A percentile compares a stretch with the other conserved stretches of the same genome.
Conservation (phyloP, 2,113 vertebrate species). For the Ploceus nigricollis region DNA sequence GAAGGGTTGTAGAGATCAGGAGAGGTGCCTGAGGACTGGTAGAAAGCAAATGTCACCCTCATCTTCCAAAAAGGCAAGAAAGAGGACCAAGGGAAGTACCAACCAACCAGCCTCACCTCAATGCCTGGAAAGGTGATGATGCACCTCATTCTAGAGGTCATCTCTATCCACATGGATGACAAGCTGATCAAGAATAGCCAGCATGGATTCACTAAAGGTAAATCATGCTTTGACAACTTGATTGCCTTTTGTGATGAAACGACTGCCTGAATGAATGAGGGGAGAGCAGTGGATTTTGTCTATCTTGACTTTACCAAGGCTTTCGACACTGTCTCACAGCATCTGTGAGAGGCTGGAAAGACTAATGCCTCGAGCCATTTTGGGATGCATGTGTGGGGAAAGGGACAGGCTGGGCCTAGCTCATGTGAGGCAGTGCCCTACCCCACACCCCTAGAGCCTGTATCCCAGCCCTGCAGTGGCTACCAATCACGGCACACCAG, state of each 20-base stretch:
- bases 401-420: neutral
- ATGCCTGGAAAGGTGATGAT: neutral
- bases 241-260: neutral
- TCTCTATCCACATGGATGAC: neutral
- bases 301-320: neutral
- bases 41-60: neutral
- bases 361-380: accelerated
- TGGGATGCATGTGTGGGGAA: neutral
- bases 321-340: accelerated
- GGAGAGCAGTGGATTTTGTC: neutral
- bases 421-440: neutral
- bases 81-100: neutral
- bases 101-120: neutral
- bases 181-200: neutral
- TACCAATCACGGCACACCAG: neutral
- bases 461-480: neutral
- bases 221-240: neutral
- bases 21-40: neutral
- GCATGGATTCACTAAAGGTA: neutral
- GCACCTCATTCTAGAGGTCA: neutral
- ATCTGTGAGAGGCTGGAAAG: neutral
- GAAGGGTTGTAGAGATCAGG: neutral
- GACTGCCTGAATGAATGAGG: too few relatives aligned
- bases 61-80: neutral
- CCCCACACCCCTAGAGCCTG: neutral